These are phyloP conservation scores for Acyrthosiphon pisum DNA, from an alignment of 1,140 invertebrate genomes.

Conservation along the genomic window DNA sequence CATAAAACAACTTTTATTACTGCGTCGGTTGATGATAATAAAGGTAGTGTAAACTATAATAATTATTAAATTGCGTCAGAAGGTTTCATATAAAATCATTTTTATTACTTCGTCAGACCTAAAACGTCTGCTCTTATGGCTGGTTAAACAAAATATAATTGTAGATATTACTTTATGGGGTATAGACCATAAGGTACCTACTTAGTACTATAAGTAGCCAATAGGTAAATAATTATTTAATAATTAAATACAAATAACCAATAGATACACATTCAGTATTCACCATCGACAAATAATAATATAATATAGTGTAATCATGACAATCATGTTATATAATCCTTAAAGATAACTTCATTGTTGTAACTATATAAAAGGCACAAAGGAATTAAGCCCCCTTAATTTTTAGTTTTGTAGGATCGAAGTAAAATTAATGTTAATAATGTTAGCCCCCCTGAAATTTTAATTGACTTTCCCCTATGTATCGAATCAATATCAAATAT, in stretches of 20 bases:
- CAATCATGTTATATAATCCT: not conserved
- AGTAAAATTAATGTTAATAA: no score
- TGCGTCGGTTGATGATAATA: conserved; percentile 3
- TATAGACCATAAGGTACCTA: not conserved
- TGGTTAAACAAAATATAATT: not conserved
- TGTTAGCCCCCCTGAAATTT: no score
- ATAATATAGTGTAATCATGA: not conserved
- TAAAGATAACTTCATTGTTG: not conserved
- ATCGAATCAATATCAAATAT: no score
- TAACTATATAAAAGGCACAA: not conserved
- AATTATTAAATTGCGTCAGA: not conserved
- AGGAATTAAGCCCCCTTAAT: no score
- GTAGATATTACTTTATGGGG: not conserved
- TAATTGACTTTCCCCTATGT: no score
- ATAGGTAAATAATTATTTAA: not conserved
- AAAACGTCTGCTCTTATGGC: not conserved
- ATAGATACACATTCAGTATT: not conserved
- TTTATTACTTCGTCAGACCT: not conserved
- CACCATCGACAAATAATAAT: not conserved
- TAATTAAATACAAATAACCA: not conserved
- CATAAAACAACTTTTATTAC: conserved; percentile 10
- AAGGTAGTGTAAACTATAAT: not conserved
- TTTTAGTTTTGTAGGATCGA: no score
- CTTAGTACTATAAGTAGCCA: not conserved
- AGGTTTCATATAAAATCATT: not conserved